phyloP scores from a whole-genome alignment of 2,113 vertebrate genomes.

The Chaetodon auriga region DNA sequence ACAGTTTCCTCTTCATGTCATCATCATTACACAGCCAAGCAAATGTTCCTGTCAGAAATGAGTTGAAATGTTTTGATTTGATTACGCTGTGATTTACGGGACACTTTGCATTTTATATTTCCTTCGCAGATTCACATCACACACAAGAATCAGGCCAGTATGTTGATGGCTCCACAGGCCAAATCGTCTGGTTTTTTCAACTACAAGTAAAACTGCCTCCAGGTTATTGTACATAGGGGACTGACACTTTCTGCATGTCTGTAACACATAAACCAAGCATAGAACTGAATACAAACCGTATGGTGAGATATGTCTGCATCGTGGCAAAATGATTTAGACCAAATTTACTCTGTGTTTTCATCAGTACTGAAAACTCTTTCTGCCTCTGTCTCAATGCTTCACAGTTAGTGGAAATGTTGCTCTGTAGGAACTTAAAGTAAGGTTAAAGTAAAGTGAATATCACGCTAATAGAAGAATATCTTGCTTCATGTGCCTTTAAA shows the following conservation, averaged over 20 bases:
- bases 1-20: neutral
- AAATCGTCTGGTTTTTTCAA: conserved; percentile 89
- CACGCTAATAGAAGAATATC: conserved; percentile 32
- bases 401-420: conserved; percentile 44
- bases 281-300: conserved; percentile 44
- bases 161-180: conserved; percentile 89
- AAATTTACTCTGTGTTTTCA: conserved; percentile 59
- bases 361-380: conserved; percentile 41
- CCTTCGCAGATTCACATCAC: conserved; percentile 90
- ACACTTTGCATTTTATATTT: conserved; percentile 4
- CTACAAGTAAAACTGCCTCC: conserved; percentile 78
- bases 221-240: conserved; percentile 56
- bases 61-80: neutral
- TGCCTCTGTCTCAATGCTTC: conserved; percentile 40
- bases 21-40: neutral
- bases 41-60: neutral
- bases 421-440: conserved; percentile 50
- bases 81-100: neutral
- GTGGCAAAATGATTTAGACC: conserved; percentile 60
- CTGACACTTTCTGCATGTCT: conserved; percentile 51
- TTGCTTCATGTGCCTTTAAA: conserved; percentile 75
- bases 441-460: conserved; percentile 41
- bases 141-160: conserved; percentile 93
- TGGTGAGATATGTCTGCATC: conserved; percentile 54
- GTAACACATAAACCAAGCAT: conserved; percentile 64